These are phyloP conservation scores for Onychomys leucogaster DNA, from an alignment of 2,797 vertebrate species.

Conservation along the genomic window DNA sequence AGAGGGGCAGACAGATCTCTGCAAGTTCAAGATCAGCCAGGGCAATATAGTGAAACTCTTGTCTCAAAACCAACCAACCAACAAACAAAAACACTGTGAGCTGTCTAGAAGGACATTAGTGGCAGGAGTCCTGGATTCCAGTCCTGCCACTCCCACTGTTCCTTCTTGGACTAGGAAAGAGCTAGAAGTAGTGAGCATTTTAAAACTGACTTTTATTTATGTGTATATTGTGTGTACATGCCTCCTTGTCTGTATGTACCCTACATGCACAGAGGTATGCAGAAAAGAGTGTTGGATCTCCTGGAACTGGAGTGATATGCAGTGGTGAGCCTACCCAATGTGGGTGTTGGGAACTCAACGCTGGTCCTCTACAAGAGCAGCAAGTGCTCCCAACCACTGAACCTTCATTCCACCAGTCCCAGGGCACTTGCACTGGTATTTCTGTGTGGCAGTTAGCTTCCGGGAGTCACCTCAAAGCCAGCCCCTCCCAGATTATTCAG, in stretches of 20 bases:
- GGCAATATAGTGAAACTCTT: not conserved
- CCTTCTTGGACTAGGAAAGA: not conserved
- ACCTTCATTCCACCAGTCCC: not conserved
- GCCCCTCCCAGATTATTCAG: not conserved
- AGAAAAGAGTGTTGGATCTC: not conserved
- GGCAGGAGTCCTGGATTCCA: not conserved
- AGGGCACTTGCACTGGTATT: not conserved
- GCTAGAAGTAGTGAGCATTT: not conserved
- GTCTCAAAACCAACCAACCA: not conserved
- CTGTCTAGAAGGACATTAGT: not conserved
- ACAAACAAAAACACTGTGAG: not conserved
- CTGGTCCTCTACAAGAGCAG: not conserved
- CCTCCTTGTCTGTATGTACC: not conserved
- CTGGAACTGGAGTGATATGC: not conserved
- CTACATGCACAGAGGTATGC: not conserved
- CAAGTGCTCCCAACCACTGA: not conserved
- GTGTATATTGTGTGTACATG: not conserved
- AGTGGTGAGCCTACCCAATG: not conserved
- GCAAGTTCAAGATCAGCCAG: not conserved
- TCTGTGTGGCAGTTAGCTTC: not conserved
- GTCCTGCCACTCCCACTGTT: not conserved
- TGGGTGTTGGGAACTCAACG: not conserved
- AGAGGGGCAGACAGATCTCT: not conserved
- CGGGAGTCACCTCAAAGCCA: no score
- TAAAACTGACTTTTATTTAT: not conserved